Base-by-base conservation (phyloP, 1,140 invertebrate species). In the Orius insidiosus region DNA sequence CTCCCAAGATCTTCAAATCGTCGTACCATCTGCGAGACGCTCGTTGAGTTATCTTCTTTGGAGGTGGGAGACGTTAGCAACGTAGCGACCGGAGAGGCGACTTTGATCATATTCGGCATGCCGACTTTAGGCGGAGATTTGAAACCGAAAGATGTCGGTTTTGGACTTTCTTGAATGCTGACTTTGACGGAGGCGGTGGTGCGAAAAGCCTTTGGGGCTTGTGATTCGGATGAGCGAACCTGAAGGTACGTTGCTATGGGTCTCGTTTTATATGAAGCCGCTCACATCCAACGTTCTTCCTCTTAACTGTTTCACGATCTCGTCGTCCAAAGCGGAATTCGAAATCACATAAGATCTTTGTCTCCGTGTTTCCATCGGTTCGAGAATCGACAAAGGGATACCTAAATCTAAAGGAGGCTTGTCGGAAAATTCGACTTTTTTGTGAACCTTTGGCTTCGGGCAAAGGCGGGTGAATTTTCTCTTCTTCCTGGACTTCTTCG, bases 11-110 rank as follows among this genome's bases (percentile, higher is more conserved):
- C 53, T 45, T 58, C 56, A 33, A 58, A 59, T 45, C 54, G 52
- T 18, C 53, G 24, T 1, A 58, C 58, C 48, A 59, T 56, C 35
- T 56, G 54, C 1, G 56, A 57, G 7, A 58, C 56, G 10, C 52
- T 53, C 1, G 54, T 53, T 1, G 42, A 46, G 5, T n/a, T 15
- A 13, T 34, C 41, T 18, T 52, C 44, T 34, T 49, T 44, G 9
- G 11, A 30, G 4, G 33, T 19, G 39, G 41, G 43, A 11, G 35
- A 38, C 16, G 45, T 48, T 14, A 52, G 38, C 4, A 52, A 19
- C 10, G 53, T 45, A 6, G 50, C 48, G 13, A 50, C 48, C 4
- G 53, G 50, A 1, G 48, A 50, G 9, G 50, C 53, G 10, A 50
- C 53, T 35, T 50, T 52, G 8, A 52, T 52, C 18, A 36, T 47